phyloP scores from a whole-genome alignment of 2,113 vertebrate species.

The Sylvilagus bachmani region DNA sequence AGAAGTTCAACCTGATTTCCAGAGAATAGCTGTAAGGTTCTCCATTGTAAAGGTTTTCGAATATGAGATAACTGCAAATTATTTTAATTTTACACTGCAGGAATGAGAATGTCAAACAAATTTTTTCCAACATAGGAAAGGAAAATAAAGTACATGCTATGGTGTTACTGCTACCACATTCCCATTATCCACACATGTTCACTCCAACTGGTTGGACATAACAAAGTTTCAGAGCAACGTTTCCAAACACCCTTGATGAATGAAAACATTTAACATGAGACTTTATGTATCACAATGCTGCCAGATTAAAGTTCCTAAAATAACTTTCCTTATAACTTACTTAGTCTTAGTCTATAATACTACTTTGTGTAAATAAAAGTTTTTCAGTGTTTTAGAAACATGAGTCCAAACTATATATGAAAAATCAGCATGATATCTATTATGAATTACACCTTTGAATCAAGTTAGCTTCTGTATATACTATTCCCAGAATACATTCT shows the following conservation, averaged over 20 bases:
- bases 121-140: conserved; percentile 43
- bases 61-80: conserved; percentile 37
- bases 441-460: conserved; percentile 28
- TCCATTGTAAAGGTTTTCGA: conserved; percentile 47
- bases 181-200: not conserved
- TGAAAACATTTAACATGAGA: not conserved
- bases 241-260: not conserved
- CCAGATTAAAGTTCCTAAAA: conserved; percentile 60
- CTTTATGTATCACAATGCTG: not conserved
- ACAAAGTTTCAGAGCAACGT: not conserved
- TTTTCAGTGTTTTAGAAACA: conserved; percentile 49
- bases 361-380: conserved; percentile 26
- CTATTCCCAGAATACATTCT: conserved; percentile 5
- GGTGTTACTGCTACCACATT: not conserved
- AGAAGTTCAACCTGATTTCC: not conserved
- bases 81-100: conserved; percentile 47
- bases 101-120: conserved; percentile 46
- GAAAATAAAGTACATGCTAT: not conserved
- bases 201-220: not conserved
- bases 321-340: not conserved
- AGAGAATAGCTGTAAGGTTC: not conserved
- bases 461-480: conserved; percentile 27
- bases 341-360: conserved; percentile 7
- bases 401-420: not conserved
- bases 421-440: not conserved